Percentiles rank a stretch among this genome's conserved stretches.
Conservation (phyloP, 2,797 vertebrate genomes). For the Okamejei kenojei region DNA sequence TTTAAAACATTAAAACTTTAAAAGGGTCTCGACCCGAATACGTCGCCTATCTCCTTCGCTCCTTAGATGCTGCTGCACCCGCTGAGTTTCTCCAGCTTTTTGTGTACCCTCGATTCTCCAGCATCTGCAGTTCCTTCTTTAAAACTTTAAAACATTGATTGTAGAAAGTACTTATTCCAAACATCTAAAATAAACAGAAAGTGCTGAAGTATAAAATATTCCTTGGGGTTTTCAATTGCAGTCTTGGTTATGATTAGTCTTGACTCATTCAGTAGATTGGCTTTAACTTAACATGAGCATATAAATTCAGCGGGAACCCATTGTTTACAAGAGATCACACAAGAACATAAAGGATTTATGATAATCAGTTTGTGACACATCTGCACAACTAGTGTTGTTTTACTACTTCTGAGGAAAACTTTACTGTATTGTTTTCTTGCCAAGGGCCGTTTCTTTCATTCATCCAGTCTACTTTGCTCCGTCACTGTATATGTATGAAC, state of each 20-base stretch:
- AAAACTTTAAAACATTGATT: background rate
- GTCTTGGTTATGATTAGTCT: background rate
- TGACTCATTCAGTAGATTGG: background rate
- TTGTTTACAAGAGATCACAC: background rate
- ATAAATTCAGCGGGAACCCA: background rate
- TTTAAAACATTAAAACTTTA: background rate
- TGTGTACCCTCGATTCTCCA: no score
- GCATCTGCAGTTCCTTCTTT: no score
- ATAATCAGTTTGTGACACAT: background rate
- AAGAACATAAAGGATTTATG: background rate
- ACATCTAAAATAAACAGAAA: background rate
- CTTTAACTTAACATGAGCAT: conserved; percentile 10
- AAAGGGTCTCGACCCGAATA: no score
- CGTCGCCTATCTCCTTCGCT: no score
- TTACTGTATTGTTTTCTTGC: background rate
- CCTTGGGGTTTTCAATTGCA: background rate
- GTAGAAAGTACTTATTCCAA: background rate
- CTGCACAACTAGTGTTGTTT: background rate
- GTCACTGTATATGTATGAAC: background rate
- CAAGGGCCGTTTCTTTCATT: background rate
- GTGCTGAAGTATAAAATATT: background rate
- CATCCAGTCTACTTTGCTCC: background rate
- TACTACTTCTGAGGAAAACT: background rate
- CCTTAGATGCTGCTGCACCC: no score
- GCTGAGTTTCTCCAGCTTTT: no score